These are phyloP conservation scores for Turritopsis dohrnii DNA, from an alignment of 30 jellyfish, hydroid and myxozoan species.

Conservation along the genomic window DNA sequence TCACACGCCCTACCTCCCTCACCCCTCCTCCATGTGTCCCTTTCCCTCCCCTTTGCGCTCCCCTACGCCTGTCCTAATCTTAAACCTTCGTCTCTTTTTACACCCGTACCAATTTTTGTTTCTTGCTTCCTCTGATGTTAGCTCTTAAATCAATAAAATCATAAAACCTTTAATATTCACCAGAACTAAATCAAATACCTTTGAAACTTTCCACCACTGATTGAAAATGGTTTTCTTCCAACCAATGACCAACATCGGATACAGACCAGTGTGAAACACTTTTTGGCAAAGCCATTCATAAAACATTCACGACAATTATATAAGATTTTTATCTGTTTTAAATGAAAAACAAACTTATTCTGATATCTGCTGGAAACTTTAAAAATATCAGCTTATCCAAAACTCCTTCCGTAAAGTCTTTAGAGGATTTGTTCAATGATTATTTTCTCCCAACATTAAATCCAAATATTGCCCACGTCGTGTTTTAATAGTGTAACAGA, in stretches of 20 bases:
- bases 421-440: background rate
- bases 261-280: background rate
- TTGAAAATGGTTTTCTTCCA: slow-evolving; percentile 14
- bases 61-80: too few relatives aligned
- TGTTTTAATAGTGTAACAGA: background rate
- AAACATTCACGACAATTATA: background rate
- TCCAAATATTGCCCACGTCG: background rate
- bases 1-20: too few relatives aligned
- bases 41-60: too few relatives aligned
- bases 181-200: background rate
- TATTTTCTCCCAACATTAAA: background rate
- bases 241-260: slow-evolving; percentile 5
- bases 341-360: background rate
- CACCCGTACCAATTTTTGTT: too few relatives aligned
- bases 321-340: background rate
- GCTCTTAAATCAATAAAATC: too few relatives aligned
- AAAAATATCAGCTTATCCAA: too few relatives aligned
- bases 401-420: too few relatives aligned
- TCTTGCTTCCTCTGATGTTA: too few relatives aligned
- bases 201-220: slow-evolving; percentile 9
- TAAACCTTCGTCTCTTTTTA: too few relatives aligned
- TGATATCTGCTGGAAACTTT: background rate
- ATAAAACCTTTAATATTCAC: background rate
- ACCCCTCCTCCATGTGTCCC: too few relatives aligned
- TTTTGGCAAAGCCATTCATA: background rate